Base-by-base conservation (phyloP, 2,113 vertebrate species). In the Oreotrochilus melanogaster region DNA sequence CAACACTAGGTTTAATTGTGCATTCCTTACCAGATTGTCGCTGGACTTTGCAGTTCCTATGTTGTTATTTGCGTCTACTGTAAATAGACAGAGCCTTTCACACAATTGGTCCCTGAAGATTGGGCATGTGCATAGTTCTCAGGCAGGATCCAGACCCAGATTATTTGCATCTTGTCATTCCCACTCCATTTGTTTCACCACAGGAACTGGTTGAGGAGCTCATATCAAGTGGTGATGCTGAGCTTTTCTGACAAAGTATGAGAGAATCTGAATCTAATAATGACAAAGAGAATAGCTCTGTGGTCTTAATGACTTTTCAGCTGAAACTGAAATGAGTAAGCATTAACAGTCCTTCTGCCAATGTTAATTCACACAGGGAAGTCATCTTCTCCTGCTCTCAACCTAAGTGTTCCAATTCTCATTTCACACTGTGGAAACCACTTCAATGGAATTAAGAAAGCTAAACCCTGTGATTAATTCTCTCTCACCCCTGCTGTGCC, bases 201-300 rank as follows among this genome's bases (percentile, higher is more conserved):
- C 28, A 61, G 16, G 10, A 78, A 31, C 4, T 27, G 51, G 6
- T 7, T 42, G 56, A 75, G 22, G 3, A 48, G 7, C 4, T 69
- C 15, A 30, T 57, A 89, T 74, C 86, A 95, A 95, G 93, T 35
- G 62, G 60, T 56, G 54, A 60, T 78, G 58, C 43, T 93, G 89
- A 96, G 74, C 73, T 58, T 64, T 78, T 93, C 95, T 92, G 78
- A 84, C 60, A 89, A 95, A 95, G 64, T 71, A 9, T 1, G 43
- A 80, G 51, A 53, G 30, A 93, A 81, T 69, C 66, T 66, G 23
- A 15, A 18, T 56, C 22, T 27, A 13, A 83, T 48, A 45, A 18
- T 15, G 9, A 28, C 12, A 65, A 70, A 86, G 18, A 33, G 6
- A 69, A 74, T 27, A 45, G 6, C 16, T 75, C 23, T 48, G 24